A percentile compares a stretch with the other conserved stretches of the same genome.
These are phyloP conservation scores for Sinocyclocheilus anshuiensis DNA, from an alignment of 2,113 vertebrate genomes.

Conservation along the genomic window DNA sequence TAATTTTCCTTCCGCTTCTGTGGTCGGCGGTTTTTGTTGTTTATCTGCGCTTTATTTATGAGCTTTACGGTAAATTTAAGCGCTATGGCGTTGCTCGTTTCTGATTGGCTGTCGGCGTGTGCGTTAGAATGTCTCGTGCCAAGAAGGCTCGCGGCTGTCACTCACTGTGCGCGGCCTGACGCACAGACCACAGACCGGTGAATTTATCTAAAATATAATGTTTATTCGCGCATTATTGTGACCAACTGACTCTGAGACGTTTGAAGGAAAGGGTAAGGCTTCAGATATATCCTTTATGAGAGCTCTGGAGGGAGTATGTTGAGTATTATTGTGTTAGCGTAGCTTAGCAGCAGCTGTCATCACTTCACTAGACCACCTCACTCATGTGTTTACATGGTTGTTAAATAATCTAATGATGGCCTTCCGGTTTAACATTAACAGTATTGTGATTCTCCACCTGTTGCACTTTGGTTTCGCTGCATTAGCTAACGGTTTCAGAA, in stretches of 20 bases:
- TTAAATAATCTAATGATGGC: neutral
- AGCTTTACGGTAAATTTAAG: neutral
- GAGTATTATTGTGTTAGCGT: slow-evolving; percentile 22
- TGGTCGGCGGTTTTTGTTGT: neutral
- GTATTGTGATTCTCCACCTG: neutral
- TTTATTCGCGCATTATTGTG: neutral
- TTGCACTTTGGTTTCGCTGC: neutral
- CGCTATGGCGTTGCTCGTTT: neutral
- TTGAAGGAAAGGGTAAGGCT: neutral
- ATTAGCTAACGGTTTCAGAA: neutral
- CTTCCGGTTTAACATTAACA: neutral
- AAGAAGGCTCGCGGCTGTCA: neutral
- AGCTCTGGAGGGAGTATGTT: neutral
- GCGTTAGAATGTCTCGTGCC: neutral
- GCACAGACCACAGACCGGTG: neutral
- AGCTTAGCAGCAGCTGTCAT: slow-evolving; percentile 16
- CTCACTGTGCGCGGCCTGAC: neutral
- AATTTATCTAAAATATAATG: neutral
- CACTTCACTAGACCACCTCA: too few relatives aligned
- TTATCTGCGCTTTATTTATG: neutral
- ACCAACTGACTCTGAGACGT: slow-evolving; percentile 7
- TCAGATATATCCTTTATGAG: neutral
- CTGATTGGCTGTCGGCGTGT: slow-evolving; percentile 6
- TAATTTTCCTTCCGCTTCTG: neutral
- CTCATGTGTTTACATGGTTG: neutral